Base-by-base conservation (phyloP, 1,140 invertebrate genomes). In the Bombus vancouverensis region DNA sequence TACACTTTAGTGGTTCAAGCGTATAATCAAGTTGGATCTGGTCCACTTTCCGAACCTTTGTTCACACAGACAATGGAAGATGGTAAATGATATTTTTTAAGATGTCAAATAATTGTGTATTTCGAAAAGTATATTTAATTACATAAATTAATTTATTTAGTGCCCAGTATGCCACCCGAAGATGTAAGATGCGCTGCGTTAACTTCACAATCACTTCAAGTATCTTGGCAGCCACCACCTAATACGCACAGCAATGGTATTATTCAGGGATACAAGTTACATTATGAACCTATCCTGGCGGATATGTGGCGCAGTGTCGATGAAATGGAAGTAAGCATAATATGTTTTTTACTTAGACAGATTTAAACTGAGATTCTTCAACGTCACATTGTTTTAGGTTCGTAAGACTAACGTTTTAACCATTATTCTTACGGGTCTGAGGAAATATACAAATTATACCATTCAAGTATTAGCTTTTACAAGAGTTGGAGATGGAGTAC, bases 401-500 rank as follows among this genome's bases (percentile, higher is more conserved):
- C 93, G 96, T 13, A 97, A 97, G 93, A 97, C 97, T 2, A 96
- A 96, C 13, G 96, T 96, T 3, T 92, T 97, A 53, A 97, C 96
- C 25, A 96, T 96, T 3, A 96, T 97, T 62, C 94, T 97, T 3
- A 96, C 96, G 0, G 96, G 96, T 3, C 92, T 98, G n/a, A 95
- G 96, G 81, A 97, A 97, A 88, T 98, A 96, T 92, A 98, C 97
- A 8, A 98, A 98, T 94, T 99, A 98, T 94, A 98, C 97, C 90
- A 96, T 98, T 70, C 97, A 98, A 93, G 97, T 98, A 0, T 91
- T 98, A 81, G 98, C 98, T 1, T 98, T 96, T 93, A 98, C 98
- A 0, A 96, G 97, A 92, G 97, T 98, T 88, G 98, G 98, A 1
- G 97, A 98, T 91, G 98, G 98, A 2, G 95, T 96, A 13, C 93